phyloP scores from a whole-genome alignment of 2,113 vertebrate species.

The Chiloscyllium plagiosum region DNA sequence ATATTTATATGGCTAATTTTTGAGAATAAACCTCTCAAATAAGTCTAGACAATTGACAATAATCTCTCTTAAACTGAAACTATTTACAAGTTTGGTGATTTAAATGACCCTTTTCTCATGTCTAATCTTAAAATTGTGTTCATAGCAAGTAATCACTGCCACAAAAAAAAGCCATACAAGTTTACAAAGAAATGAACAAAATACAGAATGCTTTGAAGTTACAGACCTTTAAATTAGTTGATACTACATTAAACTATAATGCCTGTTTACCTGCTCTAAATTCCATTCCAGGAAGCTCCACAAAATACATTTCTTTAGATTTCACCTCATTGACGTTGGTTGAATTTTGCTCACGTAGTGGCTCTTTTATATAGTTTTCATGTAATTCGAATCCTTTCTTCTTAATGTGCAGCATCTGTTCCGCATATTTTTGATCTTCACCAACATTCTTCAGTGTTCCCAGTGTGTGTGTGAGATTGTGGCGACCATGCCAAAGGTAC shows the following conservation, averaged over 20 bases:
- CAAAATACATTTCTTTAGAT: slow-evolving; percentile 69
- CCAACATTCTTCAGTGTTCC: slow-evolving; percentile 71
- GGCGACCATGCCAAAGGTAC: slow-evolving; percentile 81
- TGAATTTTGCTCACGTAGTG: slow-evolving; percentile 42
- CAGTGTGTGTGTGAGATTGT: slow-evolving; percentile 77
- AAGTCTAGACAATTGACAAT: not conserved
- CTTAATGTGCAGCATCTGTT: slow-evolving; percentile 81
- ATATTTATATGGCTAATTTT: not conserved
- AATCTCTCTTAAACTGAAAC: not conserved
- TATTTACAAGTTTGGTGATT: not conserved
- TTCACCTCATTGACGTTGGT: slow-evolving; percentile 48
- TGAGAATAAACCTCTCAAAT: not conserved
- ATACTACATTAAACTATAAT: not conserved
- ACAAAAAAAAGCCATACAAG: not conserved
- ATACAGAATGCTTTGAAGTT: not conserved
- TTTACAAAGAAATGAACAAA: not conserved
- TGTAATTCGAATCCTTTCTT: slow-evolving; percentile 60
- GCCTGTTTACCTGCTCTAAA: slow-evolving; percentile 84
- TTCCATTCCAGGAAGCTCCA: slow-evolving; percentile 79
- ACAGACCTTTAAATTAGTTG: not conserved
- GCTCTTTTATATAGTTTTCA: slow-evolving; percentile 62
- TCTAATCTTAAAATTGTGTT: not conserved
- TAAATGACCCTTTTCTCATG: not conserved
- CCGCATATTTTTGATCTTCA: slow-evolving; percentile 70
- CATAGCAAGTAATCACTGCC: not conserved